A percentile compares a stretch with the other conserved stretches of the same genome.
Evolutionary conservation across 2,113 vertebrate species (phyloP).

Genomic region (Melanerpes formicivorus): DNA sequence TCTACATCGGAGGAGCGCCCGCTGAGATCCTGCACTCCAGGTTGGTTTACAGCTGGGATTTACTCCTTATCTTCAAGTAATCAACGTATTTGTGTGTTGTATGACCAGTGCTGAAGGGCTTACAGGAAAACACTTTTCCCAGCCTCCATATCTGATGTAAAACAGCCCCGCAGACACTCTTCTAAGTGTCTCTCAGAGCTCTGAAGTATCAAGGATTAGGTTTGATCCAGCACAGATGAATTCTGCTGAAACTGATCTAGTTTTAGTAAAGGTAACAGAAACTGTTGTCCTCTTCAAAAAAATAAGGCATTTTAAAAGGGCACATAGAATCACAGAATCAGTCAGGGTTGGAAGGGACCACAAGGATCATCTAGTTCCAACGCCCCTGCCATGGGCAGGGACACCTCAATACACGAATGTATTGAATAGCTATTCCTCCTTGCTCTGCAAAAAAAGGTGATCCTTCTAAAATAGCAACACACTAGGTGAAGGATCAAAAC

Average conservation of each 20-base stretch:
- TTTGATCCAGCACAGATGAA: neutral
- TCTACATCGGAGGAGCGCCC: conserved; percentile 94
- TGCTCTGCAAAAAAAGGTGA: neutral
- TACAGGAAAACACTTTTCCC: neutral
- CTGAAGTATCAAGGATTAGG: neutral
- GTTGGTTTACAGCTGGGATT: conserved; percentile 65
- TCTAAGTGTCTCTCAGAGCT: neutral
- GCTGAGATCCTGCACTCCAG: conserved; percentile 84
- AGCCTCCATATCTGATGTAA: neutral
- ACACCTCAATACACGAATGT: too few species aligned
- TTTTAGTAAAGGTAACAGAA: neutral
- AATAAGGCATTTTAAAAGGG: neutral
- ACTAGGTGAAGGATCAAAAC: neutral
- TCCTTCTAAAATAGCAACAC: neutral
- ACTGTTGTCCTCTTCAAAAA: neutral
- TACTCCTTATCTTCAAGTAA: neutral
- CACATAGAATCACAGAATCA: too few species aligned
- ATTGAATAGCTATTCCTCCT: neutral
- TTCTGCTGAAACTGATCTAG: neutral
- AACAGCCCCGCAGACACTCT: neutral
- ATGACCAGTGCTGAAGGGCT: neutral
- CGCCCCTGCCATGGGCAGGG: too few species aligned
- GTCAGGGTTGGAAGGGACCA: too few species aligned
- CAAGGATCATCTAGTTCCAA: too few species aligned
- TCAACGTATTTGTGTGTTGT: neutral